These are phyloP conservation scores for Pyrrhura leucotis DNA, from an alignment of 2,797 vertebrate genomes.

Conservation along the genomic window DNA sequence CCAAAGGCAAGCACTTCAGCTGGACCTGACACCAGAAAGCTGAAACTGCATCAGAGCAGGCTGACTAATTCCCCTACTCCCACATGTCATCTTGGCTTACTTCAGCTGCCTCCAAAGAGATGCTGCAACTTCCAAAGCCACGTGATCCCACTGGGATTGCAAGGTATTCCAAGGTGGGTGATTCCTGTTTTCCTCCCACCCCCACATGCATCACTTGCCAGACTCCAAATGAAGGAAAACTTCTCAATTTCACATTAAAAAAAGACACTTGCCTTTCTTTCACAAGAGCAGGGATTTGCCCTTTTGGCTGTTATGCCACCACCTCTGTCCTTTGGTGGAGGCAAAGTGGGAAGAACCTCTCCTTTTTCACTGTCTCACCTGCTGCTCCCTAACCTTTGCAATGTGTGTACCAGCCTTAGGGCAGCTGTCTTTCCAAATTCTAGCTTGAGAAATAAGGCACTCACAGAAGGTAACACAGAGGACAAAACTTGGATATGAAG, in stretches of 20 bases:
- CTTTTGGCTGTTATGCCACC: background rate
- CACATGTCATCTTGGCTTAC: background rate
- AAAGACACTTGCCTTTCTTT: slow-evolving; percentile 19
- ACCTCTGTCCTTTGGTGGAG: background rate
- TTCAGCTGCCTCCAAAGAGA: background rate
- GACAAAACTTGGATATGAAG: background rate
- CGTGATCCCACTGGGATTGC: background rate
- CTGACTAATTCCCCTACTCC: background rate
- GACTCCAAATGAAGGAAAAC: slow-evolving; percentile 21
- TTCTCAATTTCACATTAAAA: slow-evolving; percentile 43
- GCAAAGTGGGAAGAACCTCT: background rate
- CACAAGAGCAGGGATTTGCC: background rate
- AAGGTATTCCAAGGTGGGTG: slow-evolving; percentile 36
- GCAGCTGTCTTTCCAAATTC: background rate
- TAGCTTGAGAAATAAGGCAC: background rate
- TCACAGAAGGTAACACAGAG: background rate
- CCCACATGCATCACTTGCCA: background rate
- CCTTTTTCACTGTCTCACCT: background rate
- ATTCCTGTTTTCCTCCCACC: slow-evolving; percentile 15
- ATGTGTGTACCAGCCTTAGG: background rate
- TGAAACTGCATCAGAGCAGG: background rate
- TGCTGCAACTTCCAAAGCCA: background rate
- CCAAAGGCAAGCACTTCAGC: background rate
- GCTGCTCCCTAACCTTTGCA: slow-evolving; percentile 4
- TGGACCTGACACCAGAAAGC: background rate